These are phyloP conservation scores for Patella caerulea DNA, from an alignment of 2,888 invertebrate genomes.

Conservation along the genomic window DNA sequence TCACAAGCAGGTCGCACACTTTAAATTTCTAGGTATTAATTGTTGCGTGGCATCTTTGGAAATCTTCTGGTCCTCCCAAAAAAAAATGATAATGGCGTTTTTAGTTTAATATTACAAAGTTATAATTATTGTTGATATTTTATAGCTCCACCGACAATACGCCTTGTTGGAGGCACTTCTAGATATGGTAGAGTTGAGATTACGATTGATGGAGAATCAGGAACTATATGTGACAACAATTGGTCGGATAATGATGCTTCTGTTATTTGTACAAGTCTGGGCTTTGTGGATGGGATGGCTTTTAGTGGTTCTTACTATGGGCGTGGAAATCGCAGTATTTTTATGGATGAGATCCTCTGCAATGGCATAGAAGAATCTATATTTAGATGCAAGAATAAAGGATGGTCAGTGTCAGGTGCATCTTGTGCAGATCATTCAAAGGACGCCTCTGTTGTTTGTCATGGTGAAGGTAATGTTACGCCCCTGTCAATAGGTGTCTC, in stretches of 20 bases:
- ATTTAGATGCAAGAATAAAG: slow-evolving; percentile 48
- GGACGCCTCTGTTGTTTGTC: slow-evolving; percentile 54
- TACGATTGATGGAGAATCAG: slow-evolving; percentile 46
- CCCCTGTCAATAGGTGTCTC: too few relatives aligned
- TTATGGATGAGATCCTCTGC: slow-evolving; percentile 52
- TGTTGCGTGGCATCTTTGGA: too few relatives aligned
- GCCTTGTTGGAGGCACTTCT: slow-evolving; percentile 44
- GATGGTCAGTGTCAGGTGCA: slow-evolving; percentile 44
- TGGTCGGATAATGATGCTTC: slow-evolving; percentile 56
- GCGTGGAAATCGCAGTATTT: slow-evolving; percentile 45
- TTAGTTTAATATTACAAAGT: too few relatives aligned
- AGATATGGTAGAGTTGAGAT: slow-evolving; percentile 57
- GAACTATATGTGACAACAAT: slow-evolving; percentile 57
- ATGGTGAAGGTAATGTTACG: slow-evolving; percentile 39
- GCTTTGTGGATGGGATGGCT: slow-evolving; percentile 50
- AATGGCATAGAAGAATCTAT: slow-evolving; percentile 50
- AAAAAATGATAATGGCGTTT: too few relatives aligned
- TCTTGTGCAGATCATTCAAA: slow-evolving; percentile 46
- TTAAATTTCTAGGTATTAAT: too few relatives aligned
- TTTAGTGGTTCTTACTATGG: slow-evolving; percentile 46
- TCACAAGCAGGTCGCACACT: too few relatives aligned
- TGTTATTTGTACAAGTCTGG: slow-evolving; percentile 52
- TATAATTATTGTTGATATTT: too few relatives aligned
- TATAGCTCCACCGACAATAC: slow-evolving; percentile 17
- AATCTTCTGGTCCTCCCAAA: too few relatives aligned